Conservation (phyloP, 2,888 invertebrate species). For the Nowickia ferox region DNA sequence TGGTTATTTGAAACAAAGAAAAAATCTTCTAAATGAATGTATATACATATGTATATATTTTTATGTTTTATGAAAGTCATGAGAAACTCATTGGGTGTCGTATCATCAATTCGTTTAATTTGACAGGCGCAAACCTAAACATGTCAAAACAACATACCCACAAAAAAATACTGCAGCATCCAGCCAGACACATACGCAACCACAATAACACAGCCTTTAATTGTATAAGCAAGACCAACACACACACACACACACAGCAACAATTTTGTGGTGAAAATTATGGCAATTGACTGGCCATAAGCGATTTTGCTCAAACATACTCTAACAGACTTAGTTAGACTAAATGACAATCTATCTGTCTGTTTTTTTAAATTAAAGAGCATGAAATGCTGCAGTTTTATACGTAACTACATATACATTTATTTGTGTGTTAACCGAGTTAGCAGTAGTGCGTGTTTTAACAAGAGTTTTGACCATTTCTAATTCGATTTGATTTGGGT, state of each 20-base stretch:
- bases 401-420: neutral
- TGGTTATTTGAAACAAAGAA: slow-evolving; percentile 43
- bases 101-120: slow-evolving; percentile 84
- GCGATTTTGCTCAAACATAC: slow-evolving; percentile 49
- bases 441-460: slow-evolving; percentile 62
- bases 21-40: neutral
- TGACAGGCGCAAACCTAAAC: slow-evolving; percentile 84
- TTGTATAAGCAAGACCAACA: neutral
- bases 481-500: slow-evolving; percentile 69
- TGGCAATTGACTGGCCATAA: slow-evolving; percentile 48
- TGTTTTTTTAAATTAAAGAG: slow-evolving; percentile 56
- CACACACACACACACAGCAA: slow-evolving; percentile 1
- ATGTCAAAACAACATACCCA: slow-evolving; percentile 82
- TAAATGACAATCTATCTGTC: slow-evolving; percentile 60
- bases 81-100: slow-evolving; percentile 84
- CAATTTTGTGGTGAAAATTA: slow-evolving; percentile 35
- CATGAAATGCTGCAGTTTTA: slow-evolving; percentile 29
- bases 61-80: slow-evolving; percentile 77
- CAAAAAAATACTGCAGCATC: slow-evolving; percentile 57
- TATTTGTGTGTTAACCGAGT: slow-evolving; percentile 8
- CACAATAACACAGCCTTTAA: neutral
- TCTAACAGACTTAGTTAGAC: slow-evolving; percentile 22
- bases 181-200: slow-evolving; percentile 13
- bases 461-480: slow-evolving; percentile 66
- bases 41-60: neutral